Percentiles rank a stretch among this genome's conserved stretches.
These are phyloP conservation scores for Helicoverpa assulta DNA, from an alignment of 2,888 invertebrate genomes.

Conservation along the genomic window DNA sequence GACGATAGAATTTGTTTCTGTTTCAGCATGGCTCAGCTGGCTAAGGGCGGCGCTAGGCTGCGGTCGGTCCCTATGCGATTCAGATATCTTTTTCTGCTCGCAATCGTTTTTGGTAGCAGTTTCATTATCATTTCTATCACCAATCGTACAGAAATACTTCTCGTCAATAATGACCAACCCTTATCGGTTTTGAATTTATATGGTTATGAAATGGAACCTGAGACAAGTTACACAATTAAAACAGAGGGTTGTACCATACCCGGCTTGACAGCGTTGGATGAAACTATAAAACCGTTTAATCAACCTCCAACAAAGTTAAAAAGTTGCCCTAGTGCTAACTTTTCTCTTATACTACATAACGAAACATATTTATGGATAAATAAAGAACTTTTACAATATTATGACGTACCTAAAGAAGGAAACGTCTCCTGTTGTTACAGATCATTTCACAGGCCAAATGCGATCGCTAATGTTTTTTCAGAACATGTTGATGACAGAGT, in stretches of 20 bases:
- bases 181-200: slow-evolving; percentile 64
- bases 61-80: slow-evolving; percentile 73
- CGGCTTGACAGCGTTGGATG: slow-evolving; percentile 91
- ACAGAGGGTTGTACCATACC: slow-evolving; percentile 93
- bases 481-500: slow-evolving; percentile 85
- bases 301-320: slow-evolving; percentile 83
- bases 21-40: slow-evolving; percentile 80
- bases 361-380: slow-evolving; percentile 90
- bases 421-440: slow-evolving; percentile 91
- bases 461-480: slow-evolving; percentile 84
- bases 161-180: slow-evolving; percentile 71
- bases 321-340: slow-evolving; percentile 87
- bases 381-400: slow-evolving; percentile 81
- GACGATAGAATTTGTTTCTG: slow-evolving; percentile 18
- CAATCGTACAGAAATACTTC: slow-evolving; percentile 74
- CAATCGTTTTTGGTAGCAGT: slow-evolving; percentile 78
- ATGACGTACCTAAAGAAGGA: slow-evolving; percentile 83
- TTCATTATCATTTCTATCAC: slow-evolving; percentile 79
- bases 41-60: slow-evolving; percentile 63
- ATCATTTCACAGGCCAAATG: slow-evolving; percentile 89
- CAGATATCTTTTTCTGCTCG: slow-evolving; percentile 79
- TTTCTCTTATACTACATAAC: slow-evolving; percentile 90
- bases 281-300: slow-evolving; percentile 88
- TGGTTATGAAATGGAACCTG: slow-evolving; percentile 65
- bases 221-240: slow-evolving; percentile 88